phyloP scores from a whole-genome alignment of 2,888 invertebrate genomes.

The Ryuthela nishihirai region DNA sequence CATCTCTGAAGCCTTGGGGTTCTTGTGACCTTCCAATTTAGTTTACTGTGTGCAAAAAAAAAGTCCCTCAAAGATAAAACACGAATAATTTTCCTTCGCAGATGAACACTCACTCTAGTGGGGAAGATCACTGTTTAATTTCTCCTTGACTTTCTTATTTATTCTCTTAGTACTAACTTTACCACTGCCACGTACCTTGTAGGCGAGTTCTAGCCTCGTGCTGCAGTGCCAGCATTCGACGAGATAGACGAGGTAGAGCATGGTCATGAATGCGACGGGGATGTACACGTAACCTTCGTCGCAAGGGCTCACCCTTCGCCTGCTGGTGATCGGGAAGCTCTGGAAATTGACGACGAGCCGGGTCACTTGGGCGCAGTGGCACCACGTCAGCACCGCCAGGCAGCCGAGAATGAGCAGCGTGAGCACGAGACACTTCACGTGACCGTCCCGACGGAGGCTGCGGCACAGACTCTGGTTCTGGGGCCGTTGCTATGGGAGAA shows the following conservation, averaged over 20 bases:
- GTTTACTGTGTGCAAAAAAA: too few species aligned
- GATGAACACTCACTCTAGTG: too few species aligned
- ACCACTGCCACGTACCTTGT: too few species aligned
- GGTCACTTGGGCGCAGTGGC: conserved; percentile 67
- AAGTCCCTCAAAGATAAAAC: too few species aligned
- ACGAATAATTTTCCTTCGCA: too few species aligned
- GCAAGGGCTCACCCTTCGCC: conserved; percentile 67
- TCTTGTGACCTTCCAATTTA: too few species aligned
- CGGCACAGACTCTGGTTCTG: conserved; percentile 58
- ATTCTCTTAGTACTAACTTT: too few species aligned
- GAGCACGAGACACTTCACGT: conserved; percentile 76
- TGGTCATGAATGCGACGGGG: conserved; percentile 71
- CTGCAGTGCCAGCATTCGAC: conserved; percentile 80
- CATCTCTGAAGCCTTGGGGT: too few species aligned
- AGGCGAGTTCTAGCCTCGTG: conserved; percentile 58
- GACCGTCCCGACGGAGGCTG: conserved; percentile 66
- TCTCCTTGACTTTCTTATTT: too few species aligned
- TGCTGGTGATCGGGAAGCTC: conserved; percentile 62
- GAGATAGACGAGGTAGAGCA: conserved; percentile 73
- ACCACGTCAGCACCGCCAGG: conserved; percentile 71
- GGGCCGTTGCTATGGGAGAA: conserved; percentile 56
- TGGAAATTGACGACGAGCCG: conserved; percentile 63
- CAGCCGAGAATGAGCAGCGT: conserved; percentile 70
- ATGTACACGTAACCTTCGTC: conserved; percentile 79
- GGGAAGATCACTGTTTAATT: too few species aligned